Base-by-base conservation (phyloP, 2,888 invertebrate genomes). In the Sycophila texana region DNA sequence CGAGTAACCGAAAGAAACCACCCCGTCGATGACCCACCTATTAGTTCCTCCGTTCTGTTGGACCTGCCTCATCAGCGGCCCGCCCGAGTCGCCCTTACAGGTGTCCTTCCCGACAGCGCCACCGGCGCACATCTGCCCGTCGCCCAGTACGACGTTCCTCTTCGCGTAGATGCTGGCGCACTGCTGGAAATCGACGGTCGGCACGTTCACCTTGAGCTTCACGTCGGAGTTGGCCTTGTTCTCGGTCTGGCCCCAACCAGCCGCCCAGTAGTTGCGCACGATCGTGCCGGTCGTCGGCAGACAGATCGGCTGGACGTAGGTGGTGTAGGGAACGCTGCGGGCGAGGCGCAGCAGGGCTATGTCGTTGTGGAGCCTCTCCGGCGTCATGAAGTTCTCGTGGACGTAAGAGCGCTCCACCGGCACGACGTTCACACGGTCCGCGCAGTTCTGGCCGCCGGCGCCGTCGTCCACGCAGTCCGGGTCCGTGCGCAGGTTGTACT, bases 41-140 rank as follows among this genome's bases (percentile, higher is more conserved):
- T 87, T 14, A 79, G 74, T 3, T 79, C 81, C 13, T 81, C 80
- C 82, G 2, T 13, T 4, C 60, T 63, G 61, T 1, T 47, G 57
- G 4, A 68, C 53, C 1, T 85, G 58, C 18, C 84, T 74, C 95
- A 96, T 95, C 4, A 96, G 89, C 0, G 96, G 95, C 5, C 95
- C 95, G 0, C 96, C 96, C 0, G 95, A 95, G 84, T 96, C 96
- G 0, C 96, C 96, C 22, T 91, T 92, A 85, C 96, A 96, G 0
- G 95, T 94, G 85, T 96, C 96, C 84, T 94, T 92, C 2, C 93
- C 92, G 76, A 91, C 92, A 39, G 91, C 91, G 0, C 96, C 95
- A 3, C 96, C 96, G 14, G 95, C 95, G 85, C 95, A 96, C 0
- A 95, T 86, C 85, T 94, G 94, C 0, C 91, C 91, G 0, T 86